Conservation (phyloP, 1,140 invertebrate species). For the Colletes gigas region DNA sequence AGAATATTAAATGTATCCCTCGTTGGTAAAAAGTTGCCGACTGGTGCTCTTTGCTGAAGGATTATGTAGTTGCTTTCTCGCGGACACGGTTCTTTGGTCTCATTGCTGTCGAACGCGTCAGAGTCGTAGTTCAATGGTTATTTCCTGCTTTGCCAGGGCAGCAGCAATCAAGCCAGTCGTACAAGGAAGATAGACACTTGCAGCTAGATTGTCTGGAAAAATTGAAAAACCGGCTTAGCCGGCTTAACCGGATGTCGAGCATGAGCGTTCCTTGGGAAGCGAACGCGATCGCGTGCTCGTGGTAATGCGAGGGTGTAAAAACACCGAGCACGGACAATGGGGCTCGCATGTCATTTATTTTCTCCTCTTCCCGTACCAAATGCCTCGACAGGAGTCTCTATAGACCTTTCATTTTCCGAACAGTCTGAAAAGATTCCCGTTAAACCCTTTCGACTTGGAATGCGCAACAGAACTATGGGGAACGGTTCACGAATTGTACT, state of each 20-base stretch:
- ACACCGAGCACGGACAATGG: constrained; percentile 14
- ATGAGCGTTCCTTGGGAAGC: constrained; percentile 11
- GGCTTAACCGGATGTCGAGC: constrained; percentile 42
- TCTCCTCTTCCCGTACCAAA: background rate
- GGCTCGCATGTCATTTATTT: background rate
- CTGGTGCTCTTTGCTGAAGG: too few relatives aligned
- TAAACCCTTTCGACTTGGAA: background rate
- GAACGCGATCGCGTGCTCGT: constrained; percentile 17
- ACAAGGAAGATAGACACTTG: constrained; percentile 30
- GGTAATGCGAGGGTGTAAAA: constrained; percentile 28
- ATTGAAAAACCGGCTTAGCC: constrained; percentile 52
- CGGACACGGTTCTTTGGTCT: too few relatives aligned
- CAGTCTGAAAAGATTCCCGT: background rate
- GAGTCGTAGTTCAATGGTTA: background rate
- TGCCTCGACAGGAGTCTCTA: background rate
- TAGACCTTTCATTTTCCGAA: constrained; percentile 4
- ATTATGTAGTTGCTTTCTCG: too few relatives aligned
- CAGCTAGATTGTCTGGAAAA: constrained; percentile 27
- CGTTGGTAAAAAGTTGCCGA: too few relatives aligned
- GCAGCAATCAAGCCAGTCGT: constrained; percentile 8
- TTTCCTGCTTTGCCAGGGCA: constrained; percentile 15
- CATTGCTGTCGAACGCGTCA: too few relatives aligned
- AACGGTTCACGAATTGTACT: background rate
- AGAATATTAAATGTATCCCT: too few relatives aligned
- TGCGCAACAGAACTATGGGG: background rate